phyloP scores from a whole-genome alignment of 2,113 vertebrate genomes.

The Madoqua kirkii region DNA sequence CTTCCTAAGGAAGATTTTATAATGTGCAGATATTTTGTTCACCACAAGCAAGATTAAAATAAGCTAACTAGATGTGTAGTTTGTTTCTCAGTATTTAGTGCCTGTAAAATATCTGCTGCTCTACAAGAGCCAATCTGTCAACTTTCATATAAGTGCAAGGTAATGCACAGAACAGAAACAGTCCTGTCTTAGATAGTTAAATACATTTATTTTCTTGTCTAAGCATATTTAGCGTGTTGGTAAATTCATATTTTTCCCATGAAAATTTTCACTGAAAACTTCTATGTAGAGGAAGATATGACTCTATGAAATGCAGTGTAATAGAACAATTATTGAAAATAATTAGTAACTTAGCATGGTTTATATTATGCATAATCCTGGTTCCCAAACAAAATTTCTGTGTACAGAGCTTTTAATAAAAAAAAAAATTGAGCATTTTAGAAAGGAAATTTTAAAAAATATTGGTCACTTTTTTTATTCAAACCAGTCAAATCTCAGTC shows the following conservation, averaged over 20 bases:
- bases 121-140: conserved; percentile 46
- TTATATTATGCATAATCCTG: not conserved
- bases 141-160: not conserved
- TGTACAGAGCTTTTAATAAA: not conserved
- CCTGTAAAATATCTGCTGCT: conserved; percentile 53
- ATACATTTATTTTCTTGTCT: not conserved
- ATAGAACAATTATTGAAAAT: not conserved
- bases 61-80: not conserved
- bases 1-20: conserved; percentile 1
- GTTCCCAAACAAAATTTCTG: not conserved
- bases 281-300: conserved; percentile 11
- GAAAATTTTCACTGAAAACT: conserved; percentile 58
- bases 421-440: not conserved
- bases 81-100: not conserved
- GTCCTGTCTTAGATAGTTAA: conserved; percentile 48
- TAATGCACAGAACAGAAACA: not conserved
- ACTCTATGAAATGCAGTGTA: not conserved
- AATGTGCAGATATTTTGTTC: conserved; percentile 43
- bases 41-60: not conserved
- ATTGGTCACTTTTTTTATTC: not conserved
- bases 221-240: conserved; percentile 9
- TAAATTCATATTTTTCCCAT: conserved; percentile 42
- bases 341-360: not conserved
- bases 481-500: not conserved
- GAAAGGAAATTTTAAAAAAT: not conserved